Evolutionary conservation across 2,888 invertebrate species (phyloP).

Genomic region (Drosophila stalkeri): DNA sequence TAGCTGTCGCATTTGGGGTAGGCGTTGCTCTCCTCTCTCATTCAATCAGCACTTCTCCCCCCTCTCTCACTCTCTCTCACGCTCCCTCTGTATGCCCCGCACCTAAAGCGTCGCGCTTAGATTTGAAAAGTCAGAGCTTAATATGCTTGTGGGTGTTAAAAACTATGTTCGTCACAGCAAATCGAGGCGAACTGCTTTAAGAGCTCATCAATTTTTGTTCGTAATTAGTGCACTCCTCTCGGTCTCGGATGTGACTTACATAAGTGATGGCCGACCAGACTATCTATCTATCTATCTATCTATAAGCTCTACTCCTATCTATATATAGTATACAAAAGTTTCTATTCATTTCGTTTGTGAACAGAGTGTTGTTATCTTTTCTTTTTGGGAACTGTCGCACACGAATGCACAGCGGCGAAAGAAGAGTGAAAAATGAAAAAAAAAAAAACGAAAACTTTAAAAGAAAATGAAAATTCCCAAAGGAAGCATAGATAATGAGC

Average conservation of each 20-base stretch:
- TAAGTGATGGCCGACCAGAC: slow-evolving; percentile 5
- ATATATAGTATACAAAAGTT: slow-evolving; percentile 23
- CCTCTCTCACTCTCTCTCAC: neutral
- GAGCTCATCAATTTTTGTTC: slow-evolving; percentile 58
- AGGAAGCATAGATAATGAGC: slow-evolving; percentile 81
- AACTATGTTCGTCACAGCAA: slow-evolving; percentile 62
- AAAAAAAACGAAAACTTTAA: slow-evolving; percentile 40
- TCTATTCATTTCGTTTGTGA: slow-evolving; percentile 5
- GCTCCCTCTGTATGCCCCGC: neutral
- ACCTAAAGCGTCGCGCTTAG: slow-evolving; percentile 34
- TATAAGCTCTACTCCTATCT: neutral
- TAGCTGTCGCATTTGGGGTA: slow-evolving; percentile 59
- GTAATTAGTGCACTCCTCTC: slow-evolving; percentile 60
- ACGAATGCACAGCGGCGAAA: slow-evolving; percentile 69
- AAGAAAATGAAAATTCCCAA: slow-evolving; percentile 82
- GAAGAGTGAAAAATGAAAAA: neutral
- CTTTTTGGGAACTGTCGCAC: slow-evolving; percentile 68
- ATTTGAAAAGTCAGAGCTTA: slow-evolving; percentile 71
- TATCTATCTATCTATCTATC: slow-evolving; percentile 1
- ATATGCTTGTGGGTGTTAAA: slow-evolving; percentile 70
- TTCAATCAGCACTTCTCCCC: neutral
- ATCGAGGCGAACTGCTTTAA: slow-evolving; percentile 51
- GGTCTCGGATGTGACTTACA: slow-evolving; percentile 17
- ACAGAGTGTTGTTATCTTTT: slow-evolving; percentile 33
- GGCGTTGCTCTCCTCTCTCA: slow-evolving; percentile 9